Evolutionary conservation across 2,888 invertebrate species (phyloP), one percentile per base, ranked within the genome.

Genomic region (Ectobius pallidus): DNA sequence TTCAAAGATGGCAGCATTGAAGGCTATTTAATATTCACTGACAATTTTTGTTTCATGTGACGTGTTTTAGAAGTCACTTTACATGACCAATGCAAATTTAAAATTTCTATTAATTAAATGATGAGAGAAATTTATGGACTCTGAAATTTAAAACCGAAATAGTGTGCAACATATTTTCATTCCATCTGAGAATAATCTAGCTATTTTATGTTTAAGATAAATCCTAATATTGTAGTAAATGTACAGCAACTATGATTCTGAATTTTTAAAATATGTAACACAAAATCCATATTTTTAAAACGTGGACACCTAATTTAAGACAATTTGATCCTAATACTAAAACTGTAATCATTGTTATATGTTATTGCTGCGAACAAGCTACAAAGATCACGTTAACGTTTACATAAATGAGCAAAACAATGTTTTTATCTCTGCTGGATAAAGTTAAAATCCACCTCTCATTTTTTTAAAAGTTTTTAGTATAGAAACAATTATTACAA

Each of bases 281-380:
- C 44, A 55, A 74, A 73, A 67, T 63, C 71, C 69, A 70, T 58
- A 73, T 63, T 71, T 61, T 71, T 74, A 25, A 73, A 65, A 73
- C 65, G 69, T 62, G 71, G 58, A 74, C 58, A 69, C 74, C 72
- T 76, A 76, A 70, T 32, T 74, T 68, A 69, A 46, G 22, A 62
- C 61, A 72, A 71, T 70, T 71, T 75, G 62, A 71, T 73, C 69
- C 73, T 69, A 70, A 62, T 69, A 69, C 76, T 76, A 76, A 52
- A 63, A 69, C 49, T 75, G 76, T 73, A 76, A 76, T 75, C 74
- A 70, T 76, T 75, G 76, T 74, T 61, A 73, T n/a, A n/a, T 69
- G 74, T 75, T 76, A 74, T 72, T 75, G 76, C 76, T 76, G 75
- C 75, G 75, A 72, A 72, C 68, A 76, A 75, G 73, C 73, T 73